Evolutionary conservation across 2,113 vertebrate genomes (phyloP), one percentile per base, ranked within the genome.

Genomic region (Oncorhynchus keta): DNA sequence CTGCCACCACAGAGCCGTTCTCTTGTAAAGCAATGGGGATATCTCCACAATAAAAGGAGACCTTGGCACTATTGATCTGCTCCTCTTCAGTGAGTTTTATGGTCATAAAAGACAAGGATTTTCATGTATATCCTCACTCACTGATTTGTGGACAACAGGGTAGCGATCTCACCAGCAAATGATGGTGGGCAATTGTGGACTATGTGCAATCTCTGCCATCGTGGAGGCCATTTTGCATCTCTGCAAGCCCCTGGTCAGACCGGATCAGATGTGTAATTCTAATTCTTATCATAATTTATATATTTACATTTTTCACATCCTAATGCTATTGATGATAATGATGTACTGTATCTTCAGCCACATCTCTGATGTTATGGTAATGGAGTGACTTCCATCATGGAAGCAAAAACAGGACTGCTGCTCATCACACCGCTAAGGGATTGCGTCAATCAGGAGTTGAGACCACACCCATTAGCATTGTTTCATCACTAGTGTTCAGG

Each of bases 81-180:
- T 24, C 39, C 39, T 45, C n/a, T 49, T 70, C 4, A 11, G n/a
- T 48, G 35, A 5, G n/a, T 49, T n/a, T 68, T 51, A 35, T 74
- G 48, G 75, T 48, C 74, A 48, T 35, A 79, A 49, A 71, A 68
- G 30, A 79, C 39, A 45, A 75, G 48, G 2, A 35, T 57, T 57
- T 67, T 24, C 30, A 57, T 68, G 61, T 22, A 16, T 55, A 4
- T 55, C 51, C 12, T 30, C 91, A 88, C 93, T 93, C 39, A 64
- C 32, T 74, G 93, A 94, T 91, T 93, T 89, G 91, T 94, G 92
- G 93, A 94, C 91, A 93, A 95, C 95, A 95, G 94, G 94, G 95
- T 95, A 96, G 94, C 92, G 92, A 92, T 86, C 92, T 95, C 95
- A 96, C 95, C 94, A 95, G 93, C 84, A 93, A 95, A 90, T n/a